Evolutionary conservation across 2,888 invertebrate species (phyloP).

Genomic region (Bugula neritina): DNA sequence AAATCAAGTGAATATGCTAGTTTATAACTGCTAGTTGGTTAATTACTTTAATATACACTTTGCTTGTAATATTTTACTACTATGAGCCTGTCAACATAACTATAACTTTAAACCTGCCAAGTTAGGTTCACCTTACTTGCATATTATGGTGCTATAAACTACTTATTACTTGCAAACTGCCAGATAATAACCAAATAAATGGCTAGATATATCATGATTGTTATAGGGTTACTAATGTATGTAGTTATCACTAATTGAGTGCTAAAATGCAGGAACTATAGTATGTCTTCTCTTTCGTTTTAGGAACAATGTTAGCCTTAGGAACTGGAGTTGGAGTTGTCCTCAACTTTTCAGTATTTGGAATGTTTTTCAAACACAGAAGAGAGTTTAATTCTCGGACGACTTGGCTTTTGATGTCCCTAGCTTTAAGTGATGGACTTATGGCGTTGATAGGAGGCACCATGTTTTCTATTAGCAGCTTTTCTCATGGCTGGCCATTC

Average conservation of each 20-base stretch:
- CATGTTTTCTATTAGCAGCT: constrained; percentile 19
- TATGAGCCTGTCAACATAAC: too few species aligned
- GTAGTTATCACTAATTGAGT: background rate
- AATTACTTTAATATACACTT: too few species aligned
- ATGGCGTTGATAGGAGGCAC: constrained; percentile 15
- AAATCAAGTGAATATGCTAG: too few species aligned
- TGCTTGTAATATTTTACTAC: too few species aligned
- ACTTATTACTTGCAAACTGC: too few species aligned
- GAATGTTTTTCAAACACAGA: constrained; percentile 21
- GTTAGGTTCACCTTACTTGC: too few species aligned
- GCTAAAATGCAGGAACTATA: background rate
- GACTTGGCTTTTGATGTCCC: background rate
- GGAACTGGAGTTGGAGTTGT: background rate
- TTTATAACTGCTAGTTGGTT: too few species aligned
- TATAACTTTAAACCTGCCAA: too few species aligned
- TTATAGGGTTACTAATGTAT: too few species aligned
- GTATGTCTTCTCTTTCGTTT: background rate
- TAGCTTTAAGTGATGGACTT: constrained; percentile 4
- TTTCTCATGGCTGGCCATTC: background rate
- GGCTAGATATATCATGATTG: too few species aligned
- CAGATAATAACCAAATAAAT: too few species aligned
- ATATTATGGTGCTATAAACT: too few species aligned
- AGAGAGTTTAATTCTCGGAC: constrained; percentile 14
- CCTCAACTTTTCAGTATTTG: constrained; percentile 1
- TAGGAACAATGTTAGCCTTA: background rate